phyloP scores from a whole-genome alignment of 2,113 vertebrate species.

The Lophius piscatorius region DNA sequence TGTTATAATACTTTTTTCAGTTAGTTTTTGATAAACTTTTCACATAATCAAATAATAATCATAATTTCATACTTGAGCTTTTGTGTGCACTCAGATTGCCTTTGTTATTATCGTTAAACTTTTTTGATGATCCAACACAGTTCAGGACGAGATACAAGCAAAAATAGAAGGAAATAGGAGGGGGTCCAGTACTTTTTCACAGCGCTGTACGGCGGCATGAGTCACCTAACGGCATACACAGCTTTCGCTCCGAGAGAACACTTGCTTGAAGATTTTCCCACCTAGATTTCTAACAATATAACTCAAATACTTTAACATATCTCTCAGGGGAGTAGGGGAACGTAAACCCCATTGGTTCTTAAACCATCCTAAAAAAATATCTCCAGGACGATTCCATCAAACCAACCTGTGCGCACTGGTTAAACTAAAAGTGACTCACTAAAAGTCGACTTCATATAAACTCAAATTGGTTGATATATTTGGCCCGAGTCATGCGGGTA shows the following conservation, averaged over 20 bases:
- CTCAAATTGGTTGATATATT: slow-evolving; percentile 77
- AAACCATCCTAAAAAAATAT: slow-evolving; percentile 67
- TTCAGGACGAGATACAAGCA: too few relatives aligned
- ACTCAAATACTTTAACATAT: slow-evolving; percentile 64
- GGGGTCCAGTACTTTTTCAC: slow-evolving; percentile 9
- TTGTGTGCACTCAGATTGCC: too few relatives aligned
- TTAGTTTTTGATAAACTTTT: too few relatives aligned
- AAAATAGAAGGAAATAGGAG: too few relatives aligned
- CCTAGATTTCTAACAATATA: slow-evolving; percentile 66
- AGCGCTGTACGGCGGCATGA: too few relatives aligned
- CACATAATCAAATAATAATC: too few relatives aligned
- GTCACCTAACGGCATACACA: slow-evolving; percentile 15
- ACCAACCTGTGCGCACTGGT: slow-evolving; percentile 66
- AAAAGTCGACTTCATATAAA: slow-evolving; percentile 71
- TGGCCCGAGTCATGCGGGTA: slow-evolving; percentile 67
- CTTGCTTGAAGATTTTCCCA: slow-evolving; percentile 63
- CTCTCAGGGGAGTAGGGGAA: slow-evolving; percentile 43
- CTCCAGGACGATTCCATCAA: slow-evolving; percentile 53
- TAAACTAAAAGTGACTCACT: slow-evolving; percentile 72
- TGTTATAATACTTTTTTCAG: too few relatives aligned
- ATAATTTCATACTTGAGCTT: too few relatives aligned
- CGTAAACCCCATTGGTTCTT: slow-evolving; percentile 48
- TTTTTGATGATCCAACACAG: too few relatives aligned
- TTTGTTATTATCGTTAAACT: too few relatives aligned
- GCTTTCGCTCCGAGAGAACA: slow-evolving; percentile 45